Evolutionary conservation across 2,888 invertebrate species (phyloP).

Genomic region (Amblyjoppa fuscipennis): DNA sequence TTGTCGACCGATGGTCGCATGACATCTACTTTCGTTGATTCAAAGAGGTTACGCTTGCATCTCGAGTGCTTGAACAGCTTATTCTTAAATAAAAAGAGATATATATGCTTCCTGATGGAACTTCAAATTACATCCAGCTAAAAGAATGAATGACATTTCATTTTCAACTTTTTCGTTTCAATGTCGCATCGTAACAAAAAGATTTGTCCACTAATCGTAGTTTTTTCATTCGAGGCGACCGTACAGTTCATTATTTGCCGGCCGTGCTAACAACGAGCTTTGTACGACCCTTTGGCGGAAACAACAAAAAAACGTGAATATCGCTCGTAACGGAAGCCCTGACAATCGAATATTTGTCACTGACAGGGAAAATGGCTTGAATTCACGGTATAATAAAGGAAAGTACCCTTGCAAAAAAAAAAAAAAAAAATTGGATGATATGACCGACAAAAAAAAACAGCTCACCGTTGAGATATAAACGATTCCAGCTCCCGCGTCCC

Average conservation of each 20-base stretch:
- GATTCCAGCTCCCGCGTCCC: constrained; percentile 16
- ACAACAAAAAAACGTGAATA: not conserved
- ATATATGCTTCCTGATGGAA: too few relatives aligned
- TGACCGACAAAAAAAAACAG: not conserved
- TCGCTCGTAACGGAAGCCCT: not conserved
- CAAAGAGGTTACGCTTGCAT: too few relatives aligned
- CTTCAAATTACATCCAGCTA: too few relatives aligned
- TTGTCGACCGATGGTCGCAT: not conserved
- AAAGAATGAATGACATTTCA: too few relatives aligned
- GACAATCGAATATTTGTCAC: not conserved
- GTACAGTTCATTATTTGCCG: not conserved
- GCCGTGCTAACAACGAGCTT: too few relatives aligned
- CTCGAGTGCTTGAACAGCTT: too few relatives aligned
- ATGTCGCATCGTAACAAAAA: not conserved
- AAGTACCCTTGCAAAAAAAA: not conserved
- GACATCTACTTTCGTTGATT: too few relatives aligned
- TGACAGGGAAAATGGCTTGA: not conserved
- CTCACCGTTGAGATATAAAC: constrained; percentile 15
- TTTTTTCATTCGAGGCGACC: not conserved
- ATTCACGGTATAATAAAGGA: constrained; percentile 20
- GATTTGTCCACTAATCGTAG: not conserved
- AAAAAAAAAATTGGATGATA: not conserved
- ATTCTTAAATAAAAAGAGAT: too few relatives aligned
- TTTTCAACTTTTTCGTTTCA: too few relatives aligned
- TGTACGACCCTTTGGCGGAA: not conserved